Conservation (phyloP, 92 coral and sea anemone genomes). For the Nematostella vectensis region DNA sequence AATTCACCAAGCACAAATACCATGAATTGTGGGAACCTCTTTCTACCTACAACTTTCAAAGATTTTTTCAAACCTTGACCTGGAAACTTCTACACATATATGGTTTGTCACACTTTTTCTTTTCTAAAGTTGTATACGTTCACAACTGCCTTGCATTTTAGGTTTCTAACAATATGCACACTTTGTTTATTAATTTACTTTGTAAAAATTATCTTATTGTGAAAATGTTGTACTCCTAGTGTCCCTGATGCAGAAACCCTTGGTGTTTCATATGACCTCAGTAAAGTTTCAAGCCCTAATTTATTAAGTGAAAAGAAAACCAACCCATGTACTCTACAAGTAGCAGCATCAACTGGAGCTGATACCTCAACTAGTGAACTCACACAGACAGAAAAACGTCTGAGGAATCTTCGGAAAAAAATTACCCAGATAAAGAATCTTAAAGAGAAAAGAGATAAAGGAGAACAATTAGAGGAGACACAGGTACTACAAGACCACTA, state of each 20-base stretch:
- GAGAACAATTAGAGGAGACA: conserved; percentile 62
- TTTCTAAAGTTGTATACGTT: too few species aligned
- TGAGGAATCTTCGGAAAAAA: conserved; percentile 69
- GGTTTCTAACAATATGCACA: too few species aligned
- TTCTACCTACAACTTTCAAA: too few species aligned
- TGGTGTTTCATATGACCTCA: not conserved
- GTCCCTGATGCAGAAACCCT: not conserved
- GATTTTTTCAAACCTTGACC: too few species aligned
- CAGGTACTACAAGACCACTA: conserved; percentile 52
- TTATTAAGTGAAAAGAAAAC: not conserved
- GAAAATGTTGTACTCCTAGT: not conserved
- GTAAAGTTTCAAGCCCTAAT: too few species aligned
- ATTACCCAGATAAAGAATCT: conserved; percentile 70
- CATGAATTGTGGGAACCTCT: too few species aligned
- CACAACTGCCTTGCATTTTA: too few species aligned
- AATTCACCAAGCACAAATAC: too few species aligned
- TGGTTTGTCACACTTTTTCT: too few species aligned
- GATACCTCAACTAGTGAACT: conserved; percentile 21
- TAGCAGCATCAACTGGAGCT: not conserved
- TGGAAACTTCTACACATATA: too few species aligned
- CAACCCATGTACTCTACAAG: not conserved
- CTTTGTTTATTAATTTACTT: too few species aligned
- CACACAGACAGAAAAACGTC: conserved; percentile 61
- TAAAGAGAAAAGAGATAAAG: conserved; percentile 55
- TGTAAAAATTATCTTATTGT: too few species aligned